Conservation (phyloP, 2,888 invertebrate species). For the Leucania comma region DNA sequence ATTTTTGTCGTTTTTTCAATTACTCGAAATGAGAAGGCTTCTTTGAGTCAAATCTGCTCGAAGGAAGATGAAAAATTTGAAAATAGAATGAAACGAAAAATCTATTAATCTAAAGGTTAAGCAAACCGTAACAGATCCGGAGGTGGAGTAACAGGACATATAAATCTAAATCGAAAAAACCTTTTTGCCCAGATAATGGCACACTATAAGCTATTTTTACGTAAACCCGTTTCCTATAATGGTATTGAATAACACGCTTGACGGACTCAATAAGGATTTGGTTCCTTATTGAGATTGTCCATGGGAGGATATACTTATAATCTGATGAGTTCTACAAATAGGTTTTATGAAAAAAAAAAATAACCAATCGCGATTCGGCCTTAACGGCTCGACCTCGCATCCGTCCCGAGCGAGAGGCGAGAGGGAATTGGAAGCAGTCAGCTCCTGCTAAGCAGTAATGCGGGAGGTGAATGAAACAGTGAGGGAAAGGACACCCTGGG, state of each 20-base stretch:
- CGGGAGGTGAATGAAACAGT: too few relatives aligned
- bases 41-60: too few relatives aligned
- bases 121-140: constrained; percentile 15
- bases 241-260: constrained; percentile 47
- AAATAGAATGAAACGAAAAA: not conserved
- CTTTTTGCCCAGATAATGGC: constrained; percentile 36
- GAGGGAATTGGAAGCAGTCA: too few relatives aligned
- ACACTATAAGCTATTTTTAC: constrained; percentile 32
- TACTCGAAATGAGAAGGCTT: too few relatives aligned
- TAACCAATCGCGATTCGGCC: too few relatives aligned
- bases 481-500: too few relatives aligned
- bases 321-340: constrained; percentile 9
- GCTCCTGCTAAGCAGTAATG: too few relatives aligned
- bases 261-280: constrained; percentile 24
- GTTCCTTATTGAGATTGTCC: constrained; percentile 6
- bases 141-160: constrained; percentile 19
- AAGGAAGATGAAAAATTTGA: not conserved
- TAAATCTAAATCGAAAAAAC: constrained; percentile 47
- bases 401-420: too few relatives aligned
- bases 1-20: too few relatives aligned
- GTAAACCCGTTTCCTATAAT: constrained; percentile 47
- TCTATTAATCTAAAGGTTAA: constrained; percentile 5
- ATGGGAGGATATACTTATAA: constrained; percentile 11
- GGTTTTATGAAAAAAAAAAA: too few relatives aligned
- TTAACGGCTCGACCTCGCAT: too few relatives aligned